phyloP scores from a whole-genome alignment of 1,140 invertebrate genomes.

The Caenorhabditis briggsae region DNA sequence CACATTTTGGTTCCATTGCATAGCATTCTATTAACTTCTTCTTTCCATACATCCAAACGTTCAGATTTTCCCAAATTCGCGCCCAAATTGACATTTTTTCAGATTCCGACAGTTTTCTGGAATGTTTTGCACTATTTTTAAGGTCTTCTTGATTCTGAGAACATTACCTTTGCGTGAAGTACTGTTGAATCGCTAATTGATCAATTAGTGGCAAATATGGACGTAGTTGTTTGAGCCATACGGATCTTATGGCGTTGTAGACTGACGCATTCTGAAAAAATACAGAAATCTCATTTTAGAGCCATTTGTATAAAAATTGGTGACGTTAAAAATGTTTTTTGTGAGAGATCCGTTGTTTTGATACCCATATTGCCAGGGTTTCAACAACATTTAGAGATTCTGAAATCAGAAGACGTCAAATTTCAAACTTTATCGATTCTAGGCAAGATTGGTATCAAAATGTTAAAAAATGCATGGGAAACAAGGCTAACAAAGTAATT shows the following conservation, averaged over 20 bases:
- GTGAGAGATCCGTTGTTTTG: too few relatives aligned
- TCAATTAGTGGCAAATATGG: conserved; percentile 62
- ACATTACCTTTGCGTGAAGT: conserved; percentile 58
- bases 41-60: conserved; percentile 49
- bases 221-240: conserved; percentile 53
- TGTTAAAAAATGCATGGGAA: too few relatives aligned
- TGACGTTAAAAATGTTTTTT: too few relatives aligned
- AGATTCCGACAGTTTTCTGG: conserved; percentile 14
- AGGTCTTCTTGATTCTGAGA: not conserved
- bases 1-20: conserved; percentile 54
- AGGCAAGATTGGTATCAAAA: too few relatives aligned
- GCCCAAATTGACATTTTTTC: conserved; percentile 58
- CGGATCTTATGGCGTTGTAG: conserved; percentile 57
- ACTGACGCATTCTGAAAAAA: conserved; percentile 63
- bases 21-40: conserved; percentile 28
- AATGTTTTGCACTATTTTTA: not conserved
- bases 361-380: too few relatives aligned
- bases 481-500: too few relatives aligned
- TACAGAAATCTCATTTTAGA: not conserved
- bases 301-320: too few relatives aligned
- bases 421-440: too few relatives aligned
- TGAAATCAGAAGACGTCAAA: too few relatives aligned
- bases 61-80: conserved; percentile 38
- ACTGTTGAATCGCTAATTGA: conserved; percentile 64
- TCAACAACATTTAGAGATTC: too few relatives aligned